Base-by-base conservation (phyloP, 2,797 vertebrate species). In the Peromyscus attwateri region DNA sequence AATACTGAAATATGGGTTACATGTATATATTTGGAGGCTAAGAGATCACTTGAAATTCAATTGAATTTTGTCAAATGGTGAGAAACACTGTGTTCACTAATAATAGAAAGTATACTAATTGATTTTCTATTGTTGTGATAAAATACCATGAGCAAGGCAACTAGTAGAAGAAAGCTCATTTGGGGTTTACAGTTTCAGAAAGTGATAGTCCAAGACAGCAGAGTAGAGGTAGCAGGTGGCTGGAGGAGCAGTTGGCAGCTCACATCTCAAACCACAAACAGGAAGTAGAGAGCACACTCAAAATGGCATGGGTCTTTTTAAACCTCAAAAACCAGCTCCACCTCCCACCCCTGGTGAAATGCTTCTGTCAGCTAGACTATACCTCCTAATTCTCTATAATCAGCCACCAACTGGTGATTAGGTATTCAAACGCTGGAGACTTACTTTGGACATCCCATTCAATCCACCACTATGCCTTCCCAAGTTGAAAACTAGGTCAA, bases 401-500 rank as follows among this genome's bases (percentile, higher is more conserved):
- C 76, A 79, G 46, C 8, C 16, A 19, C 29, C 0, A 34, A 52
- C 7, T 34, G 46, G 76, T 79, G 46, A 46, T 46, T 29, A 46
- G 16, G 8, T 77, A 34, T 34, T 52, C 3, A 77, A 77, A 77
- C 49, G 46, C 76, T 49, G 16, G 76, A 52, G 76, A 77, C 14
- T 49, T 77, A 77, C 29, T 77, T 46, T 29, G 29, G 31, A 52
- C 76, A 79, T 17, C 16, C 21, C 8, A 2, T 34, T 52, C 46
- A 34, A 52, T 21, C 76, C 10, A 21, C 76, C 46, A 52, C 76
- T 31, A 52, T 17, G 16, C 76, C 29, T 79, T 79, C 19, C 70
- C 64, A 84, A 84, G 34, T 87, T 49, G 23, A 95, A 97, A 97
- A 96, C 77, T 70, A 97, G 40, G 82, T 96, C 92, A 96, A 95